phyloP scores from a whole-genome alignment of 2,113 vertebrate species.

The Narcine bancroftii region DNA sequence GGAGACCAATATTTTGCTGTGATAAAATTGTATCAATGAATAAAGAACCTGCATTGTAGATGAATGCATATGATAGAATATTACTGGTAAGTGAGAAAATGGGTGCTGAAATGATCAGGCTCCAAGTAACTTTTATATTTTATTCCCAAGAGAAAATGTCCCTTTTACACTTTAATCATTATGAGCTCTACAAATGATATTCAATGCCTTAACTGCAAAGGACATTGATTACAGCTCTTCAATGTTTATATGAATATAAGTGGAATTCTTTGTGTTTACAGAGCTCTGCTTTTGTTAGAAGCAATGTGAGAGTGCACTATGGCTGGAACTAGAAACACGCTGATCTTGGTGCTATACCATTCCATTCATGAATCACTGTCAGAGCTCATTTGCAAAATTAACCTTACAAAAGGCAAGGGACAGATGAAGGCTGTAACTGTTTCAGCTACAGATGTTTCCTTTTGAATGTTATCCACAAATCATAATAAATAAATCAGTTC shows the following conservation, averaged over 20 bases:
- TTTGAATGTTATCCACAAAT: background rate
- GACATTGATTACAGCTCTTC: background rate
- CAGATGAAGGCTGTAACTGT: slow-evolving; percentile 4
- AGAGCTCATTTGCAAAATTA: background rate
- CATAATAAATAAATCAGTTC: slow-evolving; percentile 17
- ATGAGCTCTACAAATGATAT: background rate
- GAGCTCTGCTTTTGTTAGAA: background rate
- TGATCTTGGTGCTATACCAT: background rate
- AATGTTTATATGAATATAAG: background rate
- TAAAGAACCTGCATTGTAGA: background rate
- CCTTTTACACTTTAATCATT: background rate
- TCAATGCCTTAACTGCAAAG: background rate
- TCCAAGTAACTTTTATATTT: background rate
- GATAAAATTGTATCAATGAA: background rate
- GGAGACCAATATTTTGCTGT: background rate
- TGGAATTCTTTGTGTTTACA: background rate
- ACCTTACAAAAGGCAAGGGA: slow-evolving; percentile 7
- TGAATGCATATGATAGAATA: background rate
- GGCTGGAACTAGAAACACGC: background rate
- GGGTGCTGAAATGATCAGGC: background rate
- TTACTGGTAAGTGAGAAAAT: background rate
- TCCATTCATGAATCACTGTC: background rate
- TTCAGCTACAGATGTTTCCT: slow-evolving; percentile 11
- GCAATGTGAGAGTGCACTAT: background rate
- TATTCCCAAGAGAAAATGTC: background rate